Conservation (phyloP, 2,113 vertebrate species). For the Nansenia antarctica region DNA sequence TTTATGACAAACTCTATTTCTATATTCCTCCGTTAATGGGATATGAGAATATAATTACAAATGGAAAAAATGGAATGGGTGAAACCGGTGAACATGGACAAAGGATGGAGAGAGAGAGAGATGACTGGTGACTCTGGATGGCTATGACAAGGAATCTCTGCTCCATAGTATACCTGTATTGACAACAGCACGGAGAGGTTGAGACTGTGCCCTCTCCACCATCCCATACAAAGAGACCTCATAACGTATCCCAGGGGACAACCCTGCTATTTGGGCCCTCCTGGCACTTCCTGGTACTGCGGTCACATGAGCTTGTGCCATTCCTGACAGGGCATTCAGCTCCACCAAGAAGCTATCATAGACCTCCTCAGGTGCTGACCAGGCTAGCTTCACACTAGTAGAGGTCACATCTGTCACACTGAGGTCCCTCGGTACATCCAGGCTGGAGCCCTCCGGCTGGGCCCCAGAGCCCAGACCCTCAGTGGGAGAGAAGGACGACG, state of each 20-base stretch:
- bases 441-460: slow-evolving; percentile 37
- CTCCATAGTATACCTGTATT: slow-evolving; percentile 72
- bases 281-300: slow-evolving; percentile 54
- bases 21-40: too few relatives aligned
- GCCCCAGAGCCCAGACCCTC: slow-evolving; percentile 17
- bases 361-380: slow-evolving; percentile 43
- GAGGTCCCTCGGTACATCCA: slow-evolving; percentile 29
- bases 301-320: slow-evolving; percentile 19
- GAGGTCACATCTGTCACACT: slow-evolving; percentile 42
- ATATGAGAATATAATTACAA: too few relatives aligned
- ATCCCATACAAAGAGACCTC: slow-evolving; percentile 61
- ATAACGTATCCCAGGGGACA: slow-evolving; percentile 57
- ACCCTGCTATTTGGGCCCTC: slow-evolving; percentile 51
- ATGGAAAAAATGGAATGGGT: too few relatives aligned
- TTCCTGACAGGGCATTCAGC: slow-evolving; percentile 43
- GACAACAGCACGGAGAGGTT: slow-evolving; percentile 55
- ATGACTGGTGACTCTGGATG: slow-evolving; percentile 22
- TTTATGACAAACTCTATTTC: too few relatives aligned
- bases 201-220: slow-evolving; percentile 54
- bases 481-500: background rate
- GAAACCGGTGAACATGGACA: background rate
- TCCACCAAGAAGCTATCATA: slow-evolving; percentile 61
- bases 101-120: slow-evolving; percentile 4
- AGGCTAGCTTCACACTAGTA: slow-evolving; percentile 45
- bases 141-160: slow-evolving; percentile 24